Evolutionary conservation across 2,888 invertebrate species (phyloP), one percentile per base, ranked within the genome.

Genomic region (Muschampia staudingeri): DNA sequence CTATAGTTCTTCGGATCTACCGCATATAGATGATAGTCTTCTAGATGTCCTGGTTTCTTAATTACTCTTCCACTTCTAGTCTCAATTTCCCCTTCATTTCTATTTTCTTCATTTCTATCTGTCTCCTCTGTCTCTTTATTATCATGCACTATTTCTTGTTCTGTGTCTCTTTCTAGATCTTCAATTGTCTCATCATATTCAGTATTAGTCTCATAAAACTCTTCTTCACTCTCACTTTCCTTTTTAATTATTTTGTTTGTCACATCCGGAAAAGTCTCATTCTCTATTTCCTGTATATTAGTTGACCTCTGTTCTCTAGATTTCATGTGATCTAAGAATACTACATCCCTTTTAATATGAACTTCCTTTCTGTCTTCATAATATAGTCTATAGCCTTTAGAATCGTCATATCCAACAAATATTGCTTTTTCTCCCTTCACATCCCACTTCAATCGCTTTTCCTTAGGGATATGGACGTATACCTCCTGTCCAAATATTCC

Each of bases 401-500:
- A 61, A 25, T 61, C 25, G 11, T 61, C 61, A 61, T 61, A 61
- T 61, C 61, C 61, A 25, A 61, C 61, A 61, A 65, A 65, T 25
- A 65, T 25, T 25, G 61, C 61, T 30, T 65, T 65, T 25, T 65
- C 25, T 25, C 61, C 30, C 61, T 65, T 65, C 25, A 65, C 61
- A 25, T 65, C 61, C 61, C 61, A 65, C 16, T 65, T 65, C 61
- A 65, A 65, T 30, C 25, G n/a, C 30, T 65, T 65, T 25, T 65
- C 61, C 19, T 65, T 65, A 11, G 61, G 61, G 12, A 65, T 65
- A 65, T 65, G 61, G 61, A 65, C 61, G 25, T 65, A 65, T 61
- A 61, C 61, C 25, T 61, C 61, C 25, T 61, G 61, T 61, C 61
- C 61, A 25, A 61, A 61, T 61, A 61, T 61, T 61, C 61, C 61